phyloP scores from a whole-genome alignment of 2,113 vertebrate genomes.

The Gavialis gangeticus region DNA sequence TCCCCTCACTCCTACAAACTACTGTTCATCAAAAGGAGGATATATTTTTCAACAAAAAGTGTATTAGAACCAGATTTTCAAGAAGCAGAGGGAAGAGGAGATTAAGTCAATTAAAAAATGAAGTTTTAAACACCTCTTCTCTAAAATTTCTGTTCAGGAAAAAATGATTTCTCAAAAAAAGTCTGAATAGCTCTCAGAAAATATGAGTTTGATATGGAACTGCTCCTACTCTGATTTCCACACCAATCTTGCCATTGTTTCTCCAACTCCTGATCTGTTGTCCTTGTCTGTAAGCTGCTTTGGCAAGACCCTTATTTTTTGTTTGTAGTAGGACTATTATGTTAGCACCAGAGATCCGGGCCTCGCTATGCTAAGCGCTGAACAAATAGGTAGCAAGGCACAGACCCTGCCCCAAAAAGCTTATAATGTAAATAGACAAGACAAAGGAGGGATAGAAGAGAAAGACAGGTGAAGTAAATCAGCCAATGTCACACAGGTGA shows the following conservation, averaged over 20 bases:
- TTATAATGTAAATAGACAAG: neutral
- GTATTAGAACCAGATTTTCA: neutral
- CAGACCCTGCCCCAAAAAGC: neutral
- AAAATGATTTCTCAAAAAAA: neutral
- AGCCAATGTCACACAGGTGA: neutral
- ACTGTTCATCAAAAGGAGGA: neutral
- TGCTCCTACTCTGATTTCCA: neutral
- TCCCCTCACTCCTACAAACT: neutral
- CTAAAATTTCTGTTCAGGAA: neutral
- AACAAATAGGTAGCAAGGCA: neutral
- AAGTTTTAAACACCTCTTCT: neutral
- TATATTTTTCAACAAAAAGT: neutral
- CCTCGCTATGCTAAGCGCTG: neutral
- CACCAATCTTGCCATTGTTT: neutral
- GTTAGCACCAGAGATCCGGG: neutral
- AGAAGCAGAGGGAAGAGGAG: neutral
- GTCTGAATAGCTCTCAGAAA: neutral
- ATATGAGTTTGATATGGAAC: rapidly evolving
- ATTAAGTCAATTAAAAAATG: neutral
- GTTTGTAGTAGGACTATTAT: neutral
- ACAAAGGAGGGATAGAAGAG: no score
- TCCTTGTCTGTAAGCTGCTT: neutral
- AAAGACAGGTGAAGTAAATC: neutral
- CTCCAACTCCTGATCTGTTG: neutral
- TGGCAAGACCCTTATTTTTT: neutral